Base-by-base conservation (phyloP, 2,888 invertebrate species). In the Drosophila neonasuta region DNA sequence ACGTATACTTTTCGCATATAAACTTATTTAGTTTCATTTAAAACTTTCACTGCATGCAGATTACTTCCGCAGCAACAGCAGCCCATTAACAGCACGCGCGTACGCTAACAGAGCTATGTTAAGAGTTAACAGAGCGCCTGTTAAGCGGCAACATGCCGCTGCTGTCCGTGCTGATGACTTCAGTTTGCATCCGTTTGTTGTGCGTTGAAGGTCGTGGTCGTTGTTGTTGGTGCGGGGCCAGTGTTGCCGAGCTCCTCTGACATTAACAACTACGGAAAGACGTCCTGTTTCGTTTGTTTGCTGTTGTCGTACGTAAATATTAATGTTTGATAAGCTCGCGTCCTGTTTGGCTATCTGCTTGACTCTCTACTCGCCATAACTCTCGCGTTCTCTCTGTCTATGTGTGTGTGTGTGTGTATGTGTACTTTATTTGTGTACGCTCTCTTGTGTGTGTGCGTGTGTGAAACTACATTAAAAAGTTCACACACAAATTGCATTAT, bases 401-500 rank as follows among this genome's bases (percentile, higher is more conserved):
- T 10, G 36, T 44, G 58, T 15, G 57, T 60, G 54, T 10, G 24
- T 56, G 32, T 2, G 32, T 10, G 32, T 20, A 20, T 10, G 32
- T 56, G 60, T 48, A 20, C 34, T 8, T 41, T 41, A 41, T 41
- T 41, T 41, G 39, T 41, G 39, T 41, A 15, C 39, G 39, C 39
- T 41, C 39, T 15, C 11, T 32, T 63, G 54, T 15, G 30, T 61
- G 39, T 52, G 59, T 63, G 68, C 58, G 44, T 63, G 45, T 58
- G 52, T 44, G 59, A 58, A 79, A 77, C 73, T 82, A 75, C 78
- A 80, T 79, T 77, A 73, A 81, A 84, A 85, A 81, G 85, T 85
- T 79, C 78, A 79, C 76, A 81, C 80, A 84, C 85, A 81, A 84
- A 81, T 81, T 84, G 81, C 85, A 81, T 84, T 82, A 81, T 79